A percentile compares a stretch with the other conserved stretches of the same genome.
Conservation (phyloP, 2,888 invertebrate species). For the Drosophila falleni region DNA sequence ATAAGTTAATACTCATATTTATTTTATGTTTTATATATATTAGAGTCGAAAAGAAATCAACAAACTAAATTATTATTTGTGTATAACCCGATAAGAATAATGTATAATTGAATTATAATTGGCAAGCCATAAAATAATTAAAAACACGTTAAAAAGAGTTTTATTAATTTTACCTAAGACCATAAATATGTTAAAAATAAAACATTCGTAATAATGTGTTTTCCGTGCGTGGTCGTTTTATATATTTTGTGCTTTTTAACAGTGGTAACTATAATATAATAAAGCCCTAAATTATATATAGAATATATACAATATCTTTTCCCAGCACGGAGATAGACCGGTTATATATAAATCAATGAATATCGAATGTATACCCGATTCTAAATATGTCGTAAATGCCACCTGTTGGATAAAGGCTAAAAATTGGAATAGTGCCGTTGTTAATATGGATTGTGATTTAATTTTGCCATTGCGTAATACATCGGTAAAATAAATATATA, state of each 20-base stretch:
- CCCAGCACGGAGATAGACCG: not conserved
- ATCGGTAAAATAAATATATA: constrained; percentile 11
- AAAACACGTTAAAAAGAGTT: constrained; percentile 6
- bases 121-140: not conserved
- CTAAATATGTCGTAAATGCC: constrained; percentile 18
- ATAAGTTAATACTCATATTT: no score
- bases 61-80: no score
- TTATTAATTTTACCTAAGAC: not conserved
- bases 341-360: constrained; percentile 18
- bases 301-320: no score
- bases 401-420: constrained; percentile 41
- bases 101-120: no score
- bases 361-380: constrained; percentile 26
- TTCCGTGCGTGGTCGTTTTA: not conserved
- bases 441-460: constrained; percentile 37
- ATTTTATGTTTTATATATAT: no score
- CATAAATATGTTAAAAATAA: not conserved
- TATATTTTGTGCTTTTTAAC: not conserved
- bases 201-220: not conserved
- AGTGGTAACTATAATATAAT: not conserved
- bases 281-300: no score
- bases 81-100: no score
- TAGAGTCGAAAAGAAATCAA: no score
- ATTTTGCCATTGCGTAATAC: constrained; percentile 23
- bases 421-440: constrained; percentile 52